Evolutionary conservation across 2,113 vertebrate genomes (phyloP), one percentile per base, ranked within the genome.

Genomic region (Gallinago media): DNA sequence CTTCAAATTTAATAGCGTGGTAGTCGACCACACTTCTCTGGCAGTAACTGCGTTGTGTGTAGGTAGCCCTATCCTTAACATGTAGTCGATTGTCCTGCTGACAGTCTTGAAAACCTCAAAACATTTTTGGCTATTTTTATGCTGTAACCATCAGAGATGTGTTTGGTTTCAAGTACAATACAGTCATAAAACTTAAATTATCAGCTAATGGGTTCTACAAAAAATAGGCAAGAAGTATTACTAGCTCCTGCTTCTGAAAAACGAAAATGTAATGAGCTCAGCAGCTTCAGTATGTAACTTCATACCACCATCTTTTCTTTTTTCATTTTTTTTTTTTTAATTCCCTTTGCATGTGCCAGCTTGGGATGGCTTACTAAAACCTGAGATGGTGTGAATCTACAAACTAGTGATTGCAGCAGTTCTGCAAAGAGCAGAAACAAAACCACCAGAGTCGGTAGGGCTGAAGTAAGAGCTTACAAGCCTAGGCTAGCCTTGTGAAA

Each of bases 61-160:
- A 34, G 20, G 11, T 27, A 55, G 25, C 11, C 50, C 12, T 52
- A 0, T 59, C 21, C 21, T 55, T 72, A 27, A 40, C 36, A 15
- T 50, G 20, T 46, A 58, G 7, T 3, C 46, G 25, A 8, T 12
- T 32, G 21, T 40, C 32, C 55, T 88, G 21, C 62, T 82, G 71
- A 44, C 54, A 61, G 13, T 26, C 47, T 65, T 40, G 46, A 65
- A 87, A 89, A 54, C 63, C 47, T 72, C 75, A 68, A 17, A 42
- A 67, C 10, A 2, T 17, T 62, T 59, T 58, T 23, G 19, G 29
- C 52, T 87, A 1, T 70, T 93, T 67, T 54, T 59, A 32, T 23
- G 3, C 15, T 2, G 6, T 59, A 34, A 38, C 52, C 1, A 0
- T 15, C 61, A 34, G 49, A 76, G 46, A 40, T 5, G 7, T 38